Base-by-base conservation (phyloP, 64 coral and sea anemone species). In the Montipora sp. region DNA sequence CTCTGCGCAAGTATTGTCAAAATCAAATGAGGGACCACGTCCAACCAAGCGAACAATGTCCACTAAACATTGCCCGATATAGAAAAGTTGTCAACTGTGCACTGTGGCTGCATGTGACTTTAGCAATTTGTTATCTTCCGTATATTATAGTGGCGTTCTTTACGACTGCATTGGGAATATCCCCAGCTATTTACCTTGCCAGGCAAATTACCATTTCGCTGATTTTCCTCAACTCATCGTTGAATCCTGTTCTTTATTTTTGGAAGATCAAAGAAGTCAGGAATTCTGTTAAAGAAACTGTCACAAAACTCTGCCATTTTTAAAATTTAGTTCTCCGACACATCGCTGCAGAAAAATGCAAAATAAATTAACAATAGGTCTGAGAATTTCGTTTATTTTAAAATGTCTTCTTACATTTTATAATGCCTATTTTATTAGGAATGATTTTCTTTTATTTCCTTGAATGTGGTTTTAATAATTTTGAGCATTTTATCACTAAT, bases 71-170 rank as follows among this genome's bases (percentile, higher is more conserved):
- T 1, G 3, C 63, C 0, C 63, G 82, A 50, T 85, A 85, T 59
- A 71, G 47, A 85, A 85, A 85, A 47, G 82, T 63, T 48, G 82
- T 70, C 5, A 70, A 18, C 45, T 71, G 47, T 72, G 65, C 82
- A 23, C 65, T 85, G 16, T 85, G 82, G 65, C 19, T 85, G 47
- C 82, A 85, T 45, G 10, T 85, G 63, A 44, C 65, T 1, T 70
- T 85, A 49, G 65, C 71, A 3, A 15, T 48, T 85, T 85, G 82
- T 50, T 85, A 85, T 72, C 46, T 85, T 0, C 82, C 82, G 5
- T 85, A 85, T 22, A 16, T 8, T 10, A 51, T 72, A 48, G 65
- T 71, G 14, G 46, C 8, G 11, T 6, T 68, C n/a, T 16, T 85
- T 8, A 49, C 65, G 53, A 11, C 53, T 49, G 2, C 67, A 48